Evolutionary conservation across 2,797 vertebrate species (phyloP), one percentile per base, ranked within the genome.

Genomic region (Setipinna tenuifilis): DNA sequence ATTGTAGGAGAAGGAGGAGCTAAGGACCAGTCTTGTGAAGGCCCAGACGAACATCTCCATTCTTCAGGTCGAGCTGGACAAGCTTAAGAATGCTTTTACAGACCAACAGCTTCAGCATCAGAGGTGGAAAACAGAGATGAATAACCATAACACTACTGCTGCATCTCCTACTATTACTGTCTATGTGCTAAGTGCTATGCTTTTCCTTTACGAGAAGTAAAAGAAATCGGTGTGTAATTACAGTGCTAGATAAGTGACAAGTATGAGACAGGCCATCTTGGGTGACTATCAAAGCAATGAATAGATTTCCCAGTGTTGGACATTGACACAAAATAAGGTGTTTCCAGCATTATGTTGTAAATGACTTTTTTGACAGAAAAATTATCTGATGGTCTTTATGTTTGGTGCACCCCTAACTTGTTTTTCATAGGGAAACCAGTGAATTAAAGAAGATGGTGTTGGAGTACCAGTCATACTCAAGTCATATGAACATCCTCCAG

Each of bases 11-110:
- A 97, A 96, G 0, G 90, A 94, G 65, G 87, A 90, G 48, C 88
- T 95, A 23, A 90, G 84, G 0, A 16, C 48, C 6, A 94, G 91
- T 81, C 89, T 96, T 80, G 46, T 91, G 0, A 87, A 94, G 83
- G 93, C 94, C 0, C 88, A 96, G 89, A 92, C 88, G 0, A 82
- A 90, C 44, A 21, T 95, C 23, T 91, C 94, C 6, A 44, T 93
- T 83, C 90, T 96, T 75, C 95, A 94, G 85, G 88, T 90, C 0
- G 94, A 96, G 88, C 84, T 97, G 90, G 94, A 96, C 90, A 93
- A 90, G 65, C 91, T 95, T 87, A 94, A 91, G 83, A 93, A 94
- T 88, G 90, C 94, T 84, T 93, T 92, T 3, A 68, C 90, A 0
- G 91, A 96, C 84, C 90, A 91, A 83, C 94, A 88, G 65, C 89